A percentile compares a stretch with the other conserved stretches of the same genome.
phyloP scores from a whole-genome alignment of 1,140 invertebrate species.

The Spodoptera litura region DNA sequence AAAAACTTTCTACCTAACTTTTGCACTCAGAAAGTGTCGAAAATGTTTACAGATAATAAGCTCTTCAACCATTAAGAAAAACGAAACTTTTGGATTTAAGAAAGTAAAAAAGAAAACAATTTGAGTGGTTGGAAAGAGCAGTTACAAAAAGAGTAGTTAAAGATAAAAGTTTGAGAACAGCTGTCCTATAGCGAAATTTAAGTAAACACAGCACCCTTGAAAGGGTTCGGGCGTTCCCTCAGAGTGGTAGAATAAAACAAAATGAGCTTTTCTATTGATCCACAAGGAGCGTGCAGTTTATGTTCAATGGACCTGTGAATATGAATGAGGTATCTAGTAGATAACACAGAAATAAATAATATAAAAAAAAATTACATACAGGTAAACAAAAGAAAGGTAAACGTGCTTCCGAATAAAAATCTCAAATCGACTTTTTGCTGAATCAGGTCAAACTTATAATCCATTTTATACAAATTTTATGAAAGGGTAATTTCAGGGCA shows the following conservation, averaged over 20 bases:
- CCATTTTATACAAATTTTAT: conserved; percentile 29
- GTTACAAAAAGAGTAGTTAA: conserved; percentile 30
- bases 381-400: neutral
- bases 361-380: too few relatives aligned
- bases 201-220: conserved; percentile 68
- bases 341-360: conserved; percentile 10
- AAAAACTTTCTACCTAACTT: neutral
- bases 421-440: conserved; percentile 1
- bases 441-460: conserved; percentile 4
- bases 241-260: conserved; percentile 71
- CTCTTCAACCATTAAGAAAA: conserved; percentile 16
- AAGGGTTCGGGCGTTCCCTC: conserved; percentile 70
- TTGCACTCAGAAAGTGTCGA: conserved; percentile 8
- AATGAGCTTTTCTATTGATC: conserved; percentile 73
- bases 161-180: conserved; percentile 31
- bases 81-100: conserved; percentile 17
- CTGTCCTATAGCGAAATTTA: conserved; percentile 59
- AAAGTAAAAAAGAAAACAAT: conserved; percentile 24
- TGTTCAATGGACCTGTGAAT: conserved; percentile 62
- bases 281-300: conserved; percentile 60
- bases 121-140: conserved; percentile 15
- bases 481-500: conserved; percentile 20
- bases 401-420: neutral
- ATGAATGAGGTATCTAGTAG: conserved; percentile 54
- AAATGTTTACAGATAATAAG: conserved; percentile 30